Conservation (phyloP, 2,888 invertebrate species). For the Pseudanteris insignis region DNA sequence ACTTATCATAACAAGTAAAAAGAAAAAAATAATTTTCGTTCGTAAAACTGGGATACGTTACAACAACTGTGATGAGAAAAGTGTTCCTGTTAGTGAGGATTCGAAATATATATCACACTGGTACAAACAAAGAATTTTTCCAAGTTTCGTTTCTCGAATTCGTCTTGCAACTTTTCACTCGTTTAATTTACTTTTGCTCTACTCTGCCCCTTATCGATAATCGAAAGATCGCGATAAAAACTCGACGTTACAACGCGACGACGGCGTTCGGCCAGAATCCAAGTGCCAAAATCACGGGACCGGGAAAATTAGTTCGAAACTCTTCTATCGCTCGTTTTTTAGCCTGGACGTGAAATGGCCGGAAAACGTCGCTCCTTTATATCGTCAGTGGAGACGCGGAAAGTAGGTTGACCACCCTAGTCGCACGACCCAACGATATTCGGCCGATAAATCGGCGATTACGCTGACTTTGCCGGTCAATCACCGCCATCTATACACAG, state of each 20-base stretch:
- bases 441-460: constrained; percentile 19
- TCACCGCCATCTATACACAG: constrained; percentile 20
- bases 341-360: constrained; percentile 35
- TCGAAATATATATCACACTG: too few relatives aligned
- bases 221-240: constrained; percentile 44
- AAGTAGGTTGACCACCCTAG: constrained; percentile 27
- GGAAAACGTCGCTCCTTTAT: constrained; percentile 38
- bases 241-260: constrained; percentile 22
- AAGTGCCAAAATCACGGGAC: constrained; percentile 46
- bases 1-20: too few relatives aligned
- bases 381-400: constrained; percentile 18
- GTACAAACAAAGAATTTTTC: too few relatives aligned
- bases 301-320: constrained; percentile 49
- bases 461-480: constrained; percentile 23
- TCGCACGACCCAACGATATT: constrained; percentile 12
- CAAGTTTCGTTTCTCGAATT: constrained; percentile 28
- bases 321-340: constrained; percentile 43
- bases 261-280: constrained; percentile 31
- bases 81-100: too few relatives aligned
- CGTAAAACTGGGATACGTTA: too few relatives aligned
- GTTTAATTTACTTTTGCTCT: constrained; percentile 47
- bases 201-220: constrained; percentile 43
- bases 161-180: constrained; percentile 28
- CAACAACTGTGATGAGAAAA: too few relatives aligned
- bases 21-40: too few relatives aligned